A percentile compares a stretch with the other conserved stretches of the same genome.
Conservation (phyloP, 2,888 invertebrate species). For the Drosophila bunnanda region DNA sequence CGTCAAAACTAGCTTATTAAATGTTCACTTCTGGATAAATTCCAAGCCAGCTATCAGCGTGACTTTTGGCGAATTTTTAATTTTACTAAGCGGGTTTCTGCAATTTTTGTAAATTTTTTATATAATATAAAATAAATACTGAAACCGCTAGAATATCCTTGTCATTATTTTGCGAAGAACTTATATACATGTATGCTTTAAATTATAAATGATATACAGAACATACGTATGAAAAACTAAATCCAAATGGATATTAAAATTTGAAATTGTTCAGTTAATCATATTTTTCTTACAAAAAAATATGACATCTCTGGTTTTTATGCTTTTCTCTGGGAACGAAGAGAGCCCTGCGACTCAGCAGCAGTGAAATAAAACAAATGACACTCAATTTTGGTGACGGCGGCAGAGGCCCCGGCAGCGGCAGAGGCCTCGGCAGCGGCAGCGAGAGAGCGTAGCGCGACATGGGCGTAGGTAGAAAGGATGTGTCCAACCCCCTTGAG, state of each 20-base stretch:
- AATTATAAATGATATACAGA: background rate
- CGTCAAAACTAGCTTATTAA: background rate
- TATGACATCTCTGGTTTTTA: background rate
- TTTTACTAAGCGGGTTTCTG: background rate
- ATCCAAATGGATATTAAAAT: background rate
- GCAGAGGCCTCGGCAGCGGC: slow-evolving; percentile 2
- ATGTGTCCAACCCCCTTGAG: background rate
- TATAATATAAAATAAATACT: no score
- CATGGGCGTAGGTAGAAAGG: slow-evolving; percentile 5
- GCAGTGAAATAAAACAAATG: background rate
- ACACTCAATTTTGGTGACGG: background rate
- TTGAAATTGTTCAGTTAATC: background rate
- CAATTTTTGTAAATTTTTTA: no score
- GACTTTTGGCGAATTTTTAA: background rate
- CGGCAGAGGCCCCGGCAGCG: slow-evolving; percentile 2
- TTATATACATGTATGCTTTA: background rate
- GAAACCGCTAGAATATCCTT: background rate
- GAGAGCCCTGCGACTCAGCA: background rate
- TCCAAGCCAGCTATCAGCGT: background rate
- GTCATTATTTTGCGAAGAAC: background rate
- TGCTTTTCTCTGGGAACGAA: background rate
- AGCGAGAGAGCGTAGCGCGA: background rate
- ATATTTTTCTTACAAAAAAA: background rate
- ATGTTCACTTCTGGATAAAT: background rate
- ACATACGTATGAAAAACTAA: background rate